A percentile compares a stretch with the other conserved stretches of the same genome.
Conservation (phyloP, 2,113 vertebrate species). For the Bucco capensis region DNA sequence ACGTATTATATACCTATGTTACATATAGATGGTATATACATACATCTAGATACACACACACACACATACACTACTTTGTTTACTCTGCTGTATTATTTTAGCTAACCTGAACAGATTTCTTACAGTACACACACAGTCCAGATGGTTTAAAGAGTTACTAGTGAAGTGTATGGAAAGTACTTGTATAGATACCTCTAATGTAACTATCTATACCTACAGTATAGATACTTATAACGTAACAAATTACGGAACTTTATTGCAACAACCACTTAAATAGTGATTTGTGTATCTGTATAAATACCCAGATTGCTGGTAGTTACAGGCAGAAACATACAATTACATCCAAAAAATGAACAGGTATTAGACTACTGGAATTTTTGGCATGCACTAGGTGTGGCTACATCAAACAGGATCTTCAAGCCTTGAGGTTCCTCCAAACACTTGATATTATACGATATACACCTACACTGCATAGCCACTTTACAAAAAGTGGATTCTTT, state of each 20-base stretch:
- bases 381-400: not conserved
- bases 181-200: not conserved
- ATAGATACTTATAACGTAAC: not conserved
- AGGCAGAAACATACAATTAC: not conserved
- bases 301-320: not conserved
- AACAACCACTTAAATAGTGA: not conserved
- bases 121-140: not conserved
- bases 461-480: not conserved
- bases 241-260: not conserved
- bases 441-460: fast-evolving
- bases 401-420: not conserved
- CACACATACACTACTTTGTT: not conserved
- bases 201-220: not conserved
- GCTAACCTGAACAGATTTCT: not conserved
- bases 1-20: too few relatives aligned
- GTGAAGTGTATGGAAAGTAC: fast-evolving
- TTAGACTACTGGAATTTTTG: not conserved
- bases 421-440: not conserved
- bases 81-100: not conserved
- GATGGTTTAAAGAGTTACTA: not conserved
- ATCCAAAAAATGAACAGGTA: not conserved
- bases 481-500: not conserved
- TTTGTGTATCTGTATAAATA: not conserved
- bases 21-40: too few relatives aligned
- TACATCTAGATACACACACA: fast-evolving